A percentile compares a stretch with the other conserved stretches of the same genome.
phyloP scores from a whole-genome alignment of 2,888 invertebrate genomes.

The Amiota minor region DNA sequence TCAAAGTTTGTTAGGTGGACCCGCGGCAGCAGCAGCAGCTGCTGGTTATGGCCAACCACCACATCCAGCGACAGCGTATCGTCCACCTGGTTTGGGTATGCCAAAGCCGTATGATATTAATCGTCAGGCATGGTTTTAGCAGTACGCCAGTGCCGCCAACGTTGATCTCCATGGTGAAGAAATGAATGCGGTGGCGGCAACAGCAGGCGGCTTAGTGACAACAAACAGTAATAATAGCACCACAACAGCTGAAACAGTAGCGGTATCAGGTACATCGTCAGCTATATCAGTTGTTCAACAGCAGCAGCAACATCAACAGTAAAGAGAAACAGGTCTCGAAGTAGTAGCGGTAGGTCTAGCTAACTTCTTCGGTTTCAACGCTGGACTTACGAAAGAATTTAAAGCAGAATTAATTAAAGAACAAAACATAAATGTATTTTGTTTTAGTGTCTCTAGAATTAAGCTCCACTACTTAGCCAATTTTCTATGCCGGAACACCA shows the following conservation, averaged over 20 bases:
- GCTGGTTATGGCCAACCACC: constrained; percentile 78
- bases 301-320: constrained; percentile 32
- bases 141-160: constrained; percentile 68
- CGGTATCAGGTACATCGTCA: background rate
- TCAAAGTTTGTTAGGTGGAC: constrained; percentile 71
- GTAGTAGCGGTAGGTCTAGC: constrained; percentile 13
- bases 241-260: constrained; percentile 24
- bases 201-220: constrained; percentile 35
- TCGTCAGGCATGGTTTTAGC: constrained; percentile 81
- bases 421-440: too few relatives aligned
- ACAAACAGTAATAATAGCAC: constrained; percentile 35
- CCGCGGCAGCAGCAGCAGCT: constrained; percentile 78
- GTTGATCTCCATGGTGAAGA: constrained; percentile 64
- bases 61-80: constrained; percentile 79
- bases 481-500: too few relatives aligned
- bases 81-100: constrained; percentile 77
- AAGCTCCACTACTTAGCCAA: too few relatives aligned
- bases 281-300: constrained; percentile 8
- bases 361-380: constrained; percentile 38
- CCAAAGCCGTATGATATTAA: constrained; percentile 84
- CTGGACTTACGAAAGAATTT: constrained; percentile 40
- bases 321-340: constrained; percentile 32
- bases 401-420: background rate
- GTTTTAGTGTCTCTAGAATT: too few relatives aligned
- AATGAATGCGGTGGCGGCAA: constrained; percentile 48